These are phyloP conservation scores for Apocrypta bakeri DNA, from an alignment of 1,140 invertebrate genomes.

Conservation along the genomic window DNA sequence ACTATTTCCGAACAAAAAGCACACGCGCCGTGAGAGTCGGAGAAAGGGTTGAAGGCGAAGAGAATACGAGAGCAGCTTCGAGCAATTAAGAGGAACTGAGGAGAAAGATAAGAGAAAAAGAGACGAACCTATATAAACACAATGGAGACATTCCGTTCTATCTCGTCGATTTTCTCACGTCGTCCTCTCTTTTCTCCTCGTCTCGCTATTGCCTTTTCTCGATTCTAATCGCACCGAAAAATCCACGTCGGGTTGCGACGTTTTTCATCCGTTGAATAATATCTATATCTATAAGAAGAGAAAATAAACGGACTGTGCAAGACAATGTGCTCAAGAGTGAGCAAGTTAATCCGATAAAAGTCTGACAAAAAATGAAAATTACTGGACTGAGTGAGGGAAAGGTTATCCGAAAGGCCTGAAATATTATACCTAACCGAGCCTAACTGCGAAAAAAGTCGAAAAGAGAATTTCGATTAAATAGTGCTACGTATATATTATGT, in stretches of 20 bases:
- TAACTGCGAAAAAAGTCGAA: neutral
- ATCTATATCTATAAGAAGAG: neutral
- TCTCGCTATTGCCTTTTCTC: neutral
- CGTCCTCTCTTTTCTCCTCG: neutral
- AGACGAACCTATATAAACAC: neutral
- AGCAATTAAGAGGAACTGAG: neutral
- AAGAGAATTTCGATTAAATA: too few relatives aligned
- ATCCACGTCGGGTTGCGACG: neutral
- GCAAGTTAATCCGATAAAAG: too few relatives aligned
- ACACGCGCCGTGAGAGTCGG: too few relatives aligned
- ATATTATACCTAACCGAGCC: neutral
- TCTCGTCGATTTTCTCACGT: neutral
- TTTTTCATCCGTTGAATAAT: neutral
- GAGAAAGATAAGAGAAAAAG: neutral
- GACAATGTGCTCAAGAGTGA: neutral
- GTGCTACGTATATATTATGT: too few relatives aligned
- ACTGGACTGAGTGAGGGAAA: too few relatives aligned
- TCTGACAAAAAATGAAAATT: neutral
- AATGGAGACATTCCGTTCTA: neutral
- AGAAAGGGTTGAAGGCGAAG: neutral
- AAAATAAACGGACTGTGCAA: neutral
- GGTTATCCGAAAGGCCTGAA: neutral
- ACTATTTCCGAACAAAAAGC: too few relatives aligned
- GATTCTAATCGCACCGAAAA: neutral
- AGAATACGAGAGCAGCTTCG: neutral